A percentile compares a stretch with the other conserved stretches of the same genome.
Evolutionary conservation across 2,113 vertebrate species (phyloP).

Genomic region (Collichthys lucidus): DNA sequence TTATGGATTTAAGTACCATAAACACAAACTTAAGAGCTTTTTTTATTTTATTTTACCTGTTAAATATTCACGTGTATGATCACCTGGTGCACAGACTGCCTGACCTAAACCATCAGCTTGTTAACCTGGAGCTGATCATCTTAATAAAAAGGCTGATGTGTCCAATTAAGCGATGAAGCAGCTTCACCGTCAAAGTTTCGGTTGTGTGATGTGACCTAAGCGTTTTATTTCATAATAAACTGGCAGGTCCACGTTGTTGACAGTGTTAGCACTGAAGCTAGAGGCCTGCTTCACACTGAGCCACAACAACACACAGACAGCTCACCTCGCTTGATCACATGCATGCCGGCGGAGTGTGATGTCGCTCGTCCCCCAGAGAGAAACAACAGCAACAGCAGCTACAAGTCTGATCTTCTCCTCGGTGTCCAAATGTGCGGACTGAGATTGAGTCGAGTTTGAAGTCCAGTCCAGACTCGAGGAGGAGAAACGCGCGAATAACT

Average conservation of each 20-base stretch:
- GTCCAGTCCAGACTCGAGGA: fast-evolving
- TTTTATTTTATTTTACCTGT: fast-evolving
- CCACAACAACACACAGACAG: fast-evolving
- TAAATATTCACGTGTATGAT: fast-evolving
- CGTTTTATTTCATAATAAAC: fast-evolving
- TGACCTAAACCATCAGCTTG: no score
- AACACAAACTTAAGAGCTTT: neutral
- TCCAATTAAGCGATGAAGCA: no score
- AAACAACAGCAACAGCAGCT: constrained; percentile 13
- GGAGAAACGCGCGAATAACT: constrained; percentile 24
- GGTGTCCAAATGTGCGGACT: neutral
- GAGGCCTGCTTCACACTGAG: neutral
- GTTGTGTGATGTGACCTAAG: neutral
- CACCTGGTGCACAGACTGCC: fast-evolving
- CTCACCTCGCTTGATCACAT: constrained; percentile 94
- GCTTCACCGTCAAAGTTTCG: neutral
- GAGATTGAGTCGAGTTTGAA: no score
- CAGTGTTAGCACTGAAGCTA: neutral
- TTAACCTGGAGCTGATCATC: fast-evolving
- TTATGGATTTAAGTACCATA: no score
- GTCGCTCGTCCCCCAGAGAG: neutral
- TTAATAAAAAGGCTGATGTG: neutral
- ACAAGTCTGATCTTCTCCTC: neutral
- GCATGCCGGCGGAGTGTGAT: constrained; percentile 81
- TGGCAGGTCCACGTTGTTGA: fast-evolving